Conservation (phyloP, 1,140 invertebrate genomes). For the Platyscapa corneri region DNA sequence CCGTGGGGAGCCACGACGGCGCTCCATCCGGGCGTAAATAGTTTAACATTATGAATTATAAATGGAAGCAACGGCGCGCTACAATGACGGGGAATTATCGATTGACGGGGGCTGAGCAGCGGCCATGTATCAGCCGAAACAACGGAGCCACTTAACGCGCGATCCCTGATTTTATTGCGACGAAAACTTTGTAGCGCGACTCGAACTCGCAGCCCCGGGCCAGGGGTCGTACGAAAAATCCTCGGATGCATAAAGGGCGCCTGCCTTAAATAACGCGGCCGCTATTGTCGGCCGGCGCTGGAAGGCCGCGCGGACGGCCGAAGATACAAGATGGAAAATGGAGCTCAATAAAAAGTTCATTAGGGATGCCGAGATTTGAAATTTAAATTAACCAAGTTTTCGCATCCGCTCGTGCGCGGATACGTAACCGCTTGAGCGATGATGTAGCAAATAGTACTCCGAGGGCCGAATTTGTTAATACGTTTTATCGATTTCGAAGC, state of each 20-base stretch:
- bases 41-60: slow-evolving; percentile 32
- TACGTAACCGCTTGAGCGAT: neutral
- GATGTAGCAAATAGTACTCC: neutral
- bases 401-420: neutral
- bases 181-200: neutral
- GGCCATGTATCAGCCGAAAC: neutral
- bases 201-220: no score
- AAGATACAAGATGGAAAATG: neutral
- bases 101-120: no score
- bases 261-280: neutral
- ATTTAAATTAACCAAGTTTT: slow-evolving; percentile 6
- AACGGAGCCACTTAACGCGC: slow-evolving; percentile 9
- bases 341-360: neutral
- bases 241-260: no score
- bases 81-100: slow-evolving; percentile 37
- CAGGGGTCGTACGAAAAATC: neutral
- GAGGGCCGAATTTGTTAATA: neutral
- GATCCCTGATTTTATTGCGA: slow-evolving; percentile 16
- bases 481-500: neutral
- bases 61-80: neutral
- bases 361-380: neutral
- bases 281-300: neutral
- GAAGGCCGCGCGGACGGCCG: neutral
- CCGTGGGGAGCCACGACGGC: neutral
- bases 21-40: neutral